These are phyloP conservation scores for Calonectris borealis DNA, from an alignment of 2,113 vertebrate species.

Conservation along the genomic window DNA sequence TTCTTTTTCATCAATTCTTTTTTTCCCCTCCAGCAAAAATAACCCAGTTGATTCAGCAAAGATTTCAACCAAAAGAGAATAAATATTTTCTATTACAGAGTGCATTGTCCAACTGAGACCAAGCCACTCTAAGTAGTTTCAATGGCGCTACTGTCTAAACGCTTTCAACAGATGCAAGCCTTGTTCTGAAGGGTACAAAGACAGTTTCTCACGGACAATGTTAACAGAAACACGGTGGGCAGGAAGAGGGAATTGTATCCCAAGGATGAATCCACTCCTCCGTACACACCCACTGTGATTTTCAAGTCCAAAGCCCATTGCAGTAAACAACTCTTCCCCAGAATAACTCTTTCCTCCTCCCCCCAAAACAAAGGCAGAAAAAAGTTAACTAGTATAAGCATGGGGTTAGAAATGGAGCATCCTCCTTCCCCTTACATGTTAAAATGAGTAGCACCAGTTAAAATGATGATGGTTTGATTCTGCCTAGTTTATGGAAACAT, in stretches of 20 bases:
- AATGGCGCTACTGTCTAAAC: neutral
- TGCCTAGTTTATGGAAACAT: neutral
- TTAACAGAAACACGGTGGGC: neutral
- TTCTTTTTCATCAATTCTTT: neutral
- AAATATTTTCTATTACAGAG: neutral
- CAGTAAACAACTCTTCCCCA: neutral
- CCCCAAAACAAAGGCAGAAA: neutral
- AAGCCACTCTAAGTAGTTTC: neutral
- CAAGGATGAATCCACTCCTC: neutral
- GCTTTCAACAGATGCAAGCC: neutral
- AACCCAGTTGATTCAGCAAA: neutral
- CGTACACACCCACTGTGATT: neutral
- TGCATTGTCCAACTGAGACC: neutral
- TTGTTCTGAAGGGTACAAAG: constrained; percentile 25
- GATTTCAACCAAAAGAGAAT: neutral
- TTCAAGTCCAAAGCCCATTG: neutral
- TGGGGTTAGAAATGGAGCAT: neutral
- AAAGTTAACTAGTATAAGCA: neutral
- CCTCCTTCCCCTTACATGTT: neutral
- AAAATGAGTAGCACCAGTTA: neutral
- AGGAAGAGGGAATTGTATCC: neutral
- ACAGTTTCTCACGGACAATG: neutral
- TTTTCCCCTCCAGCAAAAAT: neutral
- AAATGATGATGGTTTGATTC: neutral
- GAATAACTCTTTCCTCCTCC: neutral